Evolutionary conservation across 2,888 invertebrate species (phyloP).

Genomic region (Pyrgus malvae): DNA sequence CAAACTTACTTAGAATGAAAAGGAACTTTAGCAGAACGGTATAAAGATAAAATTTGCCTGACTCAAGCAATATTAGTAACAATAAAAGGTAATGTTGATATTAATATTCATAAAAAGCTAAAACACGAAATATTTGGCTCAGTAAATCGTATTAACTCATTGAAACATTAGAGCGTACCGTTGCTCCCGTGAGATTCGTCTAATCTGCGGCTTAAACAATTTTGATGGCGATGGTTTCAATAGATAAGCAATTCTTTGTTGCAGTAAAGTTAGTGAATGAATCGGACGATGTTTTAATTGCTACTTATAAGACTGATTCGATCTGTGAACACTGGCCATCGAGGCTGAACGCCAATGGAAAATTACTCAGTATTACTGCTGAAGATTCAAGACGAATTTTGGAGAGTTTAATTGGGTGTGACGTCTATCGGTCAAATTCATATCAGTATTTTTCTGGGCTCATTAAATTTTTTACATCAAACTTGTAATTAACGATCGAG

Average conservation of each 20-base stretch:
- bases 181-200: slow-evolving; percentile 40
- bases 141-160: slow-evolving; percentile 40
- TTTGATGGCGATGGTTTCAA: slow-evolving; percentile 46
- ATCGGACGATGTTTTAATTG: slow-evolving; percentile 45
- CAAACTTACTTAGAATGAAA: slow-evolving; percentile 5
- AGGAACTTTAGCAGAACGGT: neutral
- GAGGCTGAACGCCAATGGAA: slow-evolving; percentile 24
- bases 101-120: slow-evolving; percentile 28
- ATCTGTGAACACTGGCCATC: slow-evolving; percentile 25
- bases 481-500: neutral
- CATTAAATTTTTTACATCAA: slow-evolving; percentile 1
- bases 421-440: neutral
- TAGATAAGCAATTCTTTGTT: slow-evolving; percentile 49
- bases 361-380: slow-evolving; percentile 19
- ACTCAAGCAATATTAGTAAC: slow-evolving; percentile 4
- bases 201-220: slow-evolving; percentile 37
- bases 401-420: slow-evolving; percentile 14
- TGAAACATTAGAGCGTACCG: slow-evolving; percentile 43
- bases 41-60: slow-evolving; percentile 4
- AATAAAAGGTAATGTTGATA: slow-evolving; percentile 27
- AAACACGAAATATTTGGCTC: slow-evolving; percentile 26
- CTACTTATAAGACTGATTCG: slow-evolving; percentile 37
- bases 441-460: neutral
- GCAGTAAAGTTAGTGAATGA: slow-evolving; percentile 40
- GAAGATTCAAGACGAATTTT: slow-evolving; percentile 15